Evolutionary conservation across 2,888 invertebrate genomes (phyloP), one percentile per base, ranked within the genome.

Genomic region (Dorcus hopei): DNA sequence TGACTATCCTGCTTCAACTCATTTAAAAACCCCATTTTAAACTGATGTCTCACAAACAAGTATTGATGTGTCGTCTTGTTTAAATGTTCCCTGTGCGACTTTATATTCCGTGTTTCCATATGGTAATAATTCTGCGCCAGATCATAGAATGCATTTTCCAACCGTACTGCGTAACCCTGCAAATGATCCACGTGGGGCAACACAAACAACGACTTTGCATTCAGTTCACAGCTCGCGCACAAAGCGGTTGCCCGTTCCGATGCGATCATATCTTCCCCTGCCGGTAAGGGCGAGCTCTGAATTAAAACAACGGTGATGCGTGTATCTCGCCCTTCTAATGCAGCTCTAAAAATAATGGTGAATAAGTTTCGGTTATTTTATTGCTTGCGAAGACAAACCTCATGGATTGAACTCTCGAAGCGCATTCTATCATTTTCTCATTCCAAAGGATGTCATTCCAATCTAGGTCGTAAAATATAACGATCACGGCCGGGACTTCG

Each of bases 371-470:
- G 1, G 26, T 33, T 6, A 33, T 33, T 33, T 33, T 33, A 7
- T 3, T 33, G 51, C 54, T 52, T 41, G 38, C n/a, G 8, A 5
- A 49, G 19, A 41, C 40, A 59, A 80, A 86, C 80, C 86, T 84
- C 59, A 92, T 82, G 0, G 89, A 87, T 75, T 95, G 93, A 38
- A 97, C 91, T 69, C 91, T 85, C 0, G 92, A 91, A 7, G 95
- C 91, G 79, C 96, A 97, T 77, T 97, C 97, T 70, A 93, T 88
- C 73, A 94, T 93, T 74, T 93, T 96, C 68, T 97, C 97, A 67
- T 91, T 91, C 97, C 97, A 98, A 63, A 89, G 86, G 0, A 86
- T 82, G 79, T 97, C 97, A 75, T 94, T 93, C 98, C 98, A 99
- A 79, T 98, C 97, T 74, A 98, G 85, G 72, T 99, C 97, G 77